These are phyloP conservation scores for Rosalia funebris DNA, from an alignment of 2,888 invertebrate species.

Conservation along the genomic window DNA sequence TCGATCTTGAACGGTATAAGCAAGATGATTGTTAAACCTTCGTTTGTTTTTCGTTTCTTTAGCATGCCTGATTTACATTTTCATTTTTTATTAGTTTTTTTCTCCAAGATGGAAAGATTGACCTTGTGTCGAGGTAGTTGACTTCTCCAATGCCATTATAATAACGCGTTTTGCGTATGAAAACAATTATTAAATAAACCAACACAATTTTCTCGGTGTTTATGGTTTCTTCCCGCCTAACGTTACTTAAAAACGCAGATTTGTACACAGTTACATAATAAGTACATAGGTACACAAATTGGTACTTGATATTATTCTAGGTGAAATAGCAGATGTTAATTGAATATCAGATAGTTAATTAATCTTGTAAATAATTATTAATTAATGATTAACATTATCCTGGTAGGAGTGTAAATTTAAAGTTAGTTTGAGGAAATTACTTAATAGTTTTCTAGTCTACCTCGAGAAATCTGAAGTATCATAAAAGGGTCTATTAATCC, in stretches of 20 bases:
- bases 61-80: conserved; percentile 19
- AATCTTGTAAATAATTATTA: conserved; percentile 1
- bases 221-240: neutral
- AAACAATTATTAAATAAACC: conserved; percentile 12
- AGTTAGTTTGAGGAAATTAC: neutral
- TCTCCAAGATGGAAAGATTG: conserved; percentile 20
- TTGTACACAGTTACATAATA: no score
- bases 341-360: conserved; percentile 5
- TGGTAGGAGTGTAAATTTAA: no score
- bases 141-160: conserved; percentile 23
- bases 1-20: neutral
- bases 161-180: conserved; percentile 6
- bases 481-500: no score
- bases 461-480: no score
- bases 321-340: conserved; percentile 11
- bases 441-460: no score
- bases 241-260: neutral
- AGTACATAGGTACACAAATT: no score
- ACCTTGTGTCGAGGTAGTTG: conserved; percentile 25
- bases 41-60: conserved; percentile 19
- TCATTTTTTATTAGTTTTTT: conserved; percentile 12
- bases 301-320: no score
- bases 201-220: neutral
- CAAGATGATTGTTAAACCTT: conserved; percentile 8
- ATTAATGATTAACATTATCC: neutral